Evolutionary conservation across 2,888 invertebrate species (phyloP), one percentile per base, ranked within the genome.

Genomic region (Drosophila tanythrix): DNA sequence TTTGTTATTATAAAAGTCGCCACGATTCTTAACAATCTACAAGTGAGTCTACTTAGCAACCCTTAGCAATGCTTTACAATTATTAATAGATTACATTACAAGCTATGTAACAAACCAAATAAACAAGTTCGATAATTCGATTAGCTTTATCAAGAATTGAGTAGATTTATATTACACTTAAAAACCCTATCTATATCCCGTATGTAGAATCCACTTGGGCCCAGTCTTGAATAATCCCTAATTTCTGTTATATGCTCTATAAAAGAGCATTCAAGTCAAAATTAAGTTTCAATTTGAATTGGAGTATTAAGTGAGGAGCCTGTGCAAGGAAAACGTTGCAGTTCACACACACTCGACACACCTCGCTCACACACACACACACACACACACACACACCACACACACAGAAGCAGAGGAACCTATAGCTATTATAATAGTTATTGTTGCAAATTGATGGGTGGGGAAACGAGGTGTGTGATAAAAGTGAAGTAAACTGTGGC

Each of bases 321-420:
- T 43, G 7, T 18, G 35, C 1, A 15, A 62, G 25, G 36, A 33
- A 33, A 40, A 57, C 29, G 51, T 46, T 43, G 40, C 29, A 33
- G 57, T 48, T 58, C 36, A 48, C 31, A 79, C 63, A 52, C 40
- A 66, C 51, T 40, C 52, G 76, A 73, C 83, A 88, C 83, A 85
- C 88, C 83, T 68, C 46, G 33, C 35, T 13, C 55, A 40, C 58
- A 48, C 51, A 66, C 63, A 36, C 40, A 25, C 33, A 48, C 48
- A 31, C 63, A 59, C 38, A 50, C 58, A 64, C 55, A 36, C 38
- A 52, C 35, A 53, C 33, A 21, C 21, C 65, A 58, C 38, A 50
- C 55, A 64, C 55, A 36, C 36, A 52, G 25, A 56, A 50, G 13
- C 27, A 27, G 35, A n/a, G 10, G 18, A 50, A 50, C 27, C 50